phyloP scores from a whole-genome alignment of 2,888 invertebrate genomes.

The Catocala sponsa region DNA sequence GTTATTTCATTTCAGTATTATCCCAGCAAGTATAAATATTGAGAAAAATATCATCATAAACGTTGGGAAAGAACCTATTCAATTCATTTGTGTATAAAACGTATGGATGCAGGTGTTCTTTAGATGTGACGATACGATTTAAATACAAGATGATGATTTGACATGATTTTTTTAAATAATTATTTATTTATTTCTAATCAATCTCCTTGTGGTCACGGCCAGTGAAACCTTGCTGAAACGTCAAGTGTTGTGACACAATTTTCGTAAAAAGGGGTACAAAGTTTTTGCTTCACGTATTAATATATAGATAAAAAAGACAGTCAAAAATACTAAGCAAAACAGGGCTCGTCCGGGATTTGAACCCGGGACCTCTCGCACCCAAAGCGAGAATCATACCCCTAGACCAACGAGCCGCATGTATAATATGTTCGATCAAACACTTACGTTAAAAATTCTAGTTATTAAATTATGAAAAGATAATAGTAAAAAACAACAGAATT shows the following conservation, averaged over 20 bases:
- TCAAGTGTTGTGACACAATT: too few species aligned
- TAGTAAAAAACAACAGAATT: too few species aligned
- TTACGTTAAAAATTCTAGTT: too few species aligned
- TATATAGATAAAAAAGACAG: too few species aligned
- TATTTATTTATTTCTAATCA: too few species aligned
- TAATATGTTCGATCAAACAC: not conserved
- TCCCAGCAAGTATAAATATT: slow-evolving; percentile 47
- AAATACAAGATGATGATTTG: slow-evolving; percentile 3
- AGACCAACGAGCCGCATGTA: slow-evolving; percentile 72
- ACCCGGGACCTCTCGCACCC: slow-evolving; percentile 84
- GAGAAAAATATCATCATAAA: slow-evolving; percentile 52
- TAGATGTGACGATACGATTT: slow-evolving; percentile 35
- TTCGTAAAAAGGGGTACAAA: too few species aligned
- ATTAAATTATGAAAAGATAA: too few species aligned
- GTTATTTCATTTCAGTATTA: slow-evolving; percentile 45
- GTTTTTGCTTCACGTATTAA: too few species aligned
- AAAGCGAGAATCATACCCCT: slow-evolving; percentile 80
- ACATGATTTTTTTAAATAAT: too few species aligned
- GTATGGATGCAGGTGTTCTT: slow-evolving; percentile 33
- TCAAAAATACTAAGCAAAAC: not conserved
- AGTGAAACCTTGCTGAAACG: too few species aligned
- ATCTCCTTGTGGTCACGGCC: too few species aligned
- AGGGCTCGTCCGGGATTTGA: slow-evolving; percentile 82
- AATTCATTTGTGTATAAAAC: slow-evolving; percentile 64
- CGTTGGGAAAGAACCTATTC: slow-evolving; percentile 58